Conservation (phyloP, 92 coral and sea anemone genomes). For the Ricordea florida region DNA sequence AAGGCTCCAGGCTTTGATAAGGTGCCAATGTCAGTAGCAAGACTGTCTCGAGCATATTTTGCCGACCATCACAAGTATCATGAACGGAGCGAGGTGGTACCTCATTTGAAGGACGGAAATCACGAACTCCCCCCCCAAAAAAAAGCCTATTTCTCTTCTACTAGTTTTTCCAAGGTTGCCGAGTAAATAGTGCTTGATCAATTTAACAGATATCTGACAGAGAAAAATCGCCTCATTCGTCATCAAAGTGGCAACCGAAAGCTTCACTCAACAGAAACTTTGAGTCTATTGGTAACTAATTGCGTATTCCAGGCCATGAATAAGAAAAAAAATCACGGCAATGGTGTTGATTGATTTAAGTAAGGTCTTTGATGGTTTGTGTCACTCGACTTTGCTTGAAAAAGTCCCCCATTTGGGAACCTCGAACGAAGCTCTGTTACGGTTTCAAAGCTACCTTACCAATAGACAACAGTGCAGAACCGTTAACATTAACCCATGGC, state of each 20-base stretch:
- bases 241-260: constrained; percentile 12
- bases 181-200: not conserved
- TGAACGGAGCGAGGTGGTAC: constrained; percentile 21
- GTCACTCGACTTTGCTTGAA: no score
- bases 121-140: constrained; percentile 44
- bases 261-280: constrained; percentile 2
- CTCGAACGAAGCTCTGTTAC: no score
- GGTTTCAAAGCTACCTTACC: no score
- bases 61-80: not conserved
- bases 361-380: no score
- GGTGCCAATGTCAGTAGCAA: constrained; percentile 6
- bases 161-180: constrained; percentile 19
- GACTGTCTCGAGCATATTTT: constrained; percentile 7
- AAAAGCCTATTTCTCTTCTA: constrained; percentile 31
- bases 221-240: not conserved
- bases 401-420: no score
- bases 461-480: not conserved
- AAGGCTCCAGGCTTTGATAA: constrained; percentile 41
- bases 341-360: no score
- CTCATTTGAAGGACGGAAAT: constrained; percentile 40
- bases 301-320: constrained; percentile 12
- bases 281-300: constrained; percentile 11
- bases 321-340: not conserved
- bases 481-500: not conserved
- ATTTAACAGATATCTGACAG: not conserved